phyloP scores from a whole-genome alignment of 2,113 vertebrate genomes.

The Dryoscopus gambensis region DNA sequence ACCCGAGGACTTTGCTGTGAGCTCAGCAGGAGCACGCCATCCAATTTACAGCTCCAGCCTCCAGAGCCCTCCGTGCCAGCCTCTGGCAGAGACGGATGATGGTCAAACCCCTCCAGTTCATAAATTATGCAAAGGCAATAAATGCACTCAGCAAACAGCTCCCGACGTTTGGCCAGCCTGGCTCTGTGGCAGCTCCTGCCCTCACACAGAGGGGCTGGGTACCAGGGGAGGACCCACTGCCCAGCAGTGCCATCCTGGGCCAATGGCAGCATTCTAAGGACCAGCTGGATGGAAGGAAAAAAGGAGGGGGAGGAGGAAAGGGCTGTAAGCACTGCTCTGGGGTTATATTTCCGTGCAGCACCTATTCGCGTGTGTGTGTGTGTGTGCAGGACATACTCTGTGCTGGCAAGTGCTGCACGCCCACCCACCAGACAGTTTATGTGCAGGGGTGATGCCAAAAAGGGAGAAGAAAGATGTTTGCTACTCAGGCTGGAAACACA shows the following conservation, averaged over 20 bases:
- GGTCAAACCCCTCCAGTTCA: constrained; percentile 87
- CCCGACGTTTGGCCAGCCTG: constrained; percentile 64
- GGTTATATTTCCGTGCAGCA: not conserved
- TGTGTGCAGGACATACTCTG: not conserved
- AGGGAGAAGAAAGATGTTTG: not conserved
- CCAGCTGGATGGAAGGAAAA: not conserved
- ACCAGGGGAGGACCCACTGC: not conserved
- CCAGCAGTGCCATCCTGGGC: constrained; percentile 1
- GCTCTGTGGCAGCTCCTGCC: not conserved
- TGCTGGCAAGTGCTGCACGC: not conserved
- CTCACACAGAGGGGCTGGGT: constrained; percentile 60
- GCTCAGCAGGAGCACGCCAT: constrained; percentile 85
- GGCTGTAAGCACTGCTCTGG: not conserved
- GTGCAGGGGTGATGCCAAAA: not conserved
- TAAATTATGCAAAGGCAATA: constrained; percentile 98
- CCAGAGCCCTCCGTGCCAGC: constrained; percentile 82
- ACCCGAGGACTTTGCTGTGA: constrained; percentile 77
- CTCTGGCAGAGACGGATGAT: constrained; percentile 85
- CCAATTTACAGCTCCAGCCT: constrained; percentile 93
- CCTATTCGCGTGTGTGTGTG: accelerated
- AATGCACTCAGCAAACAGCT: constrained; percentile 86
- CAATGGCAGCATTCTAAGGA: not conserved
- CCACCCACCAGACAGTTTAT: not conserved
- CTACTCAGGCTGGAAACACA: not conserved
- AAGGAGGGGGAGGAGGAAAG: not conserved